Conservation (phyloP, 92 coral and sea anemone genomes). For the Heliopora coerulea region DNA sequence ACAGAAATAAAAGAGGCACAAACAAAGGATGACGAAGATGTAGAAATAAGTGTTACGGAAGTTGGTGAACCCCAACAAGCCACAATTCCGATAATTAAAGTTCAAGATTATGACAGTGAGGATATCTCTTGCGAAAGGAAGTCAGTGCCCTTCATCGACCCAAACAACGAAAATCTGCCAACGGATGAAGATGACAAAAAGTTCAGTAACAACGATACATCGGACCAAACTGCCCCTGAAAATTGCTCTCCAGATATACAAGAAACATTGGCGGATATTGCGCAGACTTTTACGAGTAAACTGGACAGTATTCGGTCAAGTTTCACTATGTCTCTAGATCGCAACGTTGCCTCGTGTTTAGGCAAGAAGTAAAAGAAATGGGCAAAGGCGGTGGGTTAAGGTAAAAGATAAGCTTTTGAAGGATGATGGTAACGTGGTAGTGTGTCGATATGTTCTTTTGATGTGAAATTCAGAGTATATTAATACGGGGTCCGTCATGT, state of each 20-base stretch:
- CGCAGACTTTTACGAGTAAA: conserved; percentile 86
- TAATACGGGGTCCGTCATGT: no score
- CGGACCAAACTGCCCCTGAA: not conserved
- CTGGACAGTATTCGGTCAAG: conserved; percentile 77
- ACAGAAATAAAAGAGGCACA: not conserved
- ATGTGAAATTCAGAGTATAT: no score
- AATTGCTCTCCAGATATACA: conserved; percentile 44
- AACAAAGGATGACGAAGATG: conserved; percentile 18
- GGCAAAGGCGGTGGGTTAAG: no score
- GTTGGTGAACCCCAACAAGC: not conserved
- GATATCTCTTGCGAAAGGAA: not conserved
- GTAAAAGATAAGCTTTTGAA: no score
- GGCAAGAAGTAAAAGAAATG: conserved; percentile 26
- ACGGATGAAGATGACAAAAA: not conserved
- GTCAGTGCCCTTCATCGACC: not conserved
- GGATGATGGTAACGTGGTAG: no score
- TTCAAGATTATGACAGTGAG: conserved; percentile 10
- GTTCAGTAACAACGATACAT: conserved; percentile 3
- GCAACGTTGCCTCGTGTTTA: conserved; percentile 48
- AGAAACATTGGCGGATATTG: conserved; percentile 87
- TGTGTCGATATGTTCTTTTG: no score
- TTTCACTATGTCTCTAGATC: conserved; percentile 74
- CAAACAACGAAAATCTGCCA: not conserved
- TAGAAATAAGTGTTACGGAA: conserved; percentile 7
- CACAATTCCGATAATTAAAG: conserved; percentile 17